phyloP scores from a whole-genome alignment of 2,888 invertebrate genomes.

The Agriopis marginaria region DNA sequence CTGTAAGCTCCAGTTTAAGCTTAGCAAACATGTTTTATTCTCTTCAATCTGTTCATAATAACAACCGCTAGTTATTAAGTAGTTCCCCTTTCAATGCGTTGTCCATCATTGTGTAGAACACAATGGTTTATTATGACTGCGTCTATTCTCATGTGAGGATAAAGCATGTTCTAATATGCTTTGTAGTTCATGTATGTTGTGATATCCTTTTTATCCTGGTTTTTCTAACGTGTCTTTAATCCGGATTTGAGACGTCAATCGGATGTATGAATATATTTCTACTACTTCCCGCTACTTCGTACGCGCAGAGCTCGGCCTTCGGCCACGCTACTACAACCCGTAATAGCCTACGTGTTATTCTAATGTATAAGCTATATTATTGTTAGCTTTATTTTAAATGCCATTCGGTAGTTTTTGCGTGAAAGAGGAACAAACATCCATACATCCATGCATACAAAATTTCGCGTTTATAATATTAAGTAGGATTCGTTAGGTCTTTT shows the following conservation, averaged over 20 bases:
- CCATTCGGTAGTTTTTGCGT: too few species aligned
- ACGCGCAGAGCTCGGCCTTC: too few species aligned
- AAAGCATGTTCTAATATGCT: conserved; percentile 30
- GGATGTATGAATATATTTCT: too few species aligned
- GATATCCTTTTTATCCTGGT: conserved; percentile 17
- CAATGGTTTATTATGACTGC: conserved; percentile 49
- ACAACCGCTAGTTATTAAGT: conserved; percentile 13
- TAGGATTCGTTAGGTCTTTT: too few species aligned
- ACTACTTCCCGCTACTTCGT: too few species aligned
- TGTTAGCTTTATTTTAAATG: too few species aligned
- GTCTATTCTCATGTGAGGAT: conserved; percentile 35
- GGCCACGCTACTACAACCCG: too few species aligned
- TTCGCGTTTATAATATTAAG: neutral
- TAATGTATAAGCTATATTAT: too few species aligned
- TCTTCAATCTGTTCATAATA: conserved; percentile 21
- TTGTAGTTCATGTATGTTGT: conserved; percentile 12
- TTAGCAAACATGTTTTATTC: conserved; percentile 19
- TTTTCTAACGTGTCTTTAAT: conserved; percentile 32
- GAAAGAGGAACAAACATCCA: too few species aligned
- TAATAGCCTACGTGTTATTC: too few species aligned
- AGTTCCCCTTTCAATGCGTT: conserved; percentile 26
- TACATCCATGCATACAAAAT: too few species aligned
- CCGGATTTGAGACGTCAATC: conserved; percentile 1
- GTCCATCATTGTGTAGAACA: conserved; percentile 36
- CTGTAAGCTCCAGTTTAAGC: neutral